Conservation (phyloP, 2,888 invertebrate species). For the Acleris holmiana region DNA sequence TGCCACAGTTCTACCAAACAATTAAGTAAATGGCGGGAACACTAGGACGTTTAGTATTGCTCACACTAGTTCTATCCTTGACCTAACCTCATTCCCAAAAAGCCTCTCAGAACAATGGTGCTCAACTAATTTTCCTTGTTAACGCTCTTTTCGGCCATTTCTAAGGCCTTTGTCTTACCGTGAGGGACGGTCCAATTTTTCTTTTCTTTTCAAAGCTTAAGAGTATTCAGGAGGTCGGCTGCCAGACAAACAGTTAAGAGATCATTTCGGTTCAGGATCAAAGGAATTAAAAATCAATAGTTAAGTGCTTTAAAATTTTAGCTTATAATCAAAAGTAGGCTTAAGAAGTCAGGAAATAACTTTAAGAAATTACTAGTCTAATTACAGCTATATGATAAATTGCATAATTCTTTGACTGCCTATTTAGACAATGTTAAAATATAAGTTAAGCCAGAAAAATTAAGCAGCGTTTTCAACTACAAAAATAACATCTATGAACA, state of each 20-base stretch:
- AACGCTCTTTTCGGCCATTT: conserved; percentile 46
- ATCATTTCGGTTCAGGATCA: not conserved
- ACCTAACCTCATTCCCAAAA: conserved; percentile 20
- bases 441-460: no score
- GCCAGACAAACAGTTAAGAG: conserved; percentile 12
- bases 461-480: no score
- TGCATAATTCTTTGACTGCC: no score
- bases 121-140: conserved; percentile 48
- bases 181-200: conserved; percentile 34
- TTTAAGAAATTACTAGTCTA: no score
- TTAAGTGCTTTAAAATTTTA: no score
- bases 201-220: conserved; percentile 34
- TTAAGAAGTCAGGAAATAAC: no score
- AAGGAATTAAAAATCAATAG: not conserved
- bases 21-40: not conserved
- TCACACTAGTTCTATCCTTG: conserved; percentile 16
- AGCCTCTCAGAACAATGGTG: conserved; percentile 41
- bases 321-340: no score
- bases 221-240: conserved; percentile 9
- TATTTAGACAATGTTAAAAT: no score
- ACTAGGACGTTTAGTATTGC: not conserved
- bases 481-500: no score
- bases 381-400: no score
- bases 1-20: not conserved
- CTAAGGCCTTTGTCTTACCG: conserved; percentile 37